Evolutionary conservation across 1,140 invertebrate genomes (phyloP), one percentile per base, ranked within the genome.

Genomic region (Drosophila nannoptera): DNA sequence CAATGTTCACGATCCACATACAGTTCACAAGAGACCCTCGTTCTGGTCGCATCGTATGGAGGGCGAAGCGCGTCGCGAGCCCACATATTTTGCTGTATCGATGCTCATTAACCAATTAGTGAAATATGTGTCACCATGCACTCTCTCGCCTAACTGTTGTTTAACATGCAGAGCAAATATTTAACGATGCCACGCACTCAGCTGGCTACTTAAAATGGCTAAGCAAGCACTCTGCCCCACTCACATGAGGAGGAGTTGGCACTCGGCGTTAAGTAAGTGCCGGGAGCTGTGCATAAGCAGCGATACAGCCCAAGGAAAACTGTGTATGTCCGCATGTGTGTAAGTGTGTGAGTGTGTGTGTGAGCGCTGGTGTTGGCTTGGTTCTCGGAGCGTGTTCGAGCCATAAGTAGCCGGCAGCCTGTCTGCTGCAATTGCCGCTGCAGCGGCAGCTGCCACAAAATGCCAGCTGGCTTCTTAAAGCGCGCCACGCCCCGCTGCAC

Each of bases 251-350:
- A 38, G 35, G 33, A 60, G 50, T 35, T 49, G 58, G 75, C 67
- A 83, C 80, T 83, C 65, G 71, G 66, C 76, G 65, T 56, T 84
- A 76, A 83, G 80, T 83, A 78, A 83, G 80, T 84, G 76, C 65
- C 80, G 35, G 48, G 49, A 84, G 69, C 65, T 67, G 50, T 73
- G 80, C 80, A 78, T 73, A 83, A 78, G 54, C 65, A 84, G 73
- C 69, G 69, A 80, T 83, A 83, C 65, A 65, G 58, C 54, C 59
- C 62, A 40, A 61, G 65, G 83, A 78, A 82, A 75, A 76, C 61
- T 68, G 40, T 64, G 48, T 45, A 63, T 69, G n/a, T 61, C 5
- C 33, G 12, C 8, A 16, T 32, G 5, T 40, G 11, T 42, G 16
- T 52, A 5, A 2, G 45, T 56, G 7, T 35, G 36, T 46, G 7